Base-by-base conservation (phyloP, 2,113 vertebrate species). In the Melanotaenia duboulayi region DNA sequence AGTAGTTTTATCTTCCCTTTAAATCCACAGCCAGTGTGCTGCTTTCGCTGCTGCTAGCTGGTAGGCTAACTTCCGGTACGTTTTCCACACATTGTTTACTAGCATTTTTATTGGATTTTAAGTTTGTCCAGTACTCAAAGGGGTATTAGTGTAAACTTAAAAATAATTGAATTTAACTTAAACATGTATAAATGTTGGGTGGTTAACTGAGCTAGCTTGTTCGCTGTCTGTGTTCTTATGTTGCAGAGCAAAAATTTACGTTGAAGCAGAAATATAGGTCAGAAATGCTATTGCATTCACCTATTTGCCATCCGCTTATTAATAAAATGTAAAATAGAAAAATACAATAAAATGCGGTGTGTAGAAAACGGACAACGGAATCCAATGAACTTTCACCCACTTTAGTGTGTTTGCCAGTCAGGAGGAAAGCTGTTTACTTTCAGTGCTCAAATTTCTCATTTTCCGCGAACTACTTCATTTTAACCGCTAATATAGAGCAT, bases 351-450 rank as follows among this genome's bases (percentile, higher is more conserved):
- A 72, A 32, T 5, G 3, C 0, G 6, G 20, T 11, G 24, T 5
- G 52, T 1, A 20, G 4, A 66, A 19, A 48, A 28, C n/a, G 3
- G 2, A 23, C 23, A 13, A 48, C 3, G 3, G 23, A 73, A 7
- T 7, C 8, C 2, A 44, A n/a, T 88, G 76, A 88, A 71, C 87
- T 82, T 81, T 87, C 76, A 81, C 82, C 78, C 56, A 71, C 24
- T 67, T 78, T 12, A 44, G 23, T 44, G 23, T 44, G 11, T 11
- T 40, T 12, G 39, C 12, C 8, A 12, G 39, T 40, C 10, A 16
- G 42, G 42, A 17, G 13, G 14, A 16, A 40, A 40, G 39, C 39
- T 10, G 39, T 40, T 40, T 40, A 40, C 39, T 28, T 28, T 28
- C 28, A 3, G 28, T 28, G 28, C 28, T 28, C 28, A 28, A 28